A percentile compares a stretch with the other conserved stretches of the same genome.
Conservation (phyloP, 2,888 invertebrate species). For the Leucoptera coffeella region DNA sequence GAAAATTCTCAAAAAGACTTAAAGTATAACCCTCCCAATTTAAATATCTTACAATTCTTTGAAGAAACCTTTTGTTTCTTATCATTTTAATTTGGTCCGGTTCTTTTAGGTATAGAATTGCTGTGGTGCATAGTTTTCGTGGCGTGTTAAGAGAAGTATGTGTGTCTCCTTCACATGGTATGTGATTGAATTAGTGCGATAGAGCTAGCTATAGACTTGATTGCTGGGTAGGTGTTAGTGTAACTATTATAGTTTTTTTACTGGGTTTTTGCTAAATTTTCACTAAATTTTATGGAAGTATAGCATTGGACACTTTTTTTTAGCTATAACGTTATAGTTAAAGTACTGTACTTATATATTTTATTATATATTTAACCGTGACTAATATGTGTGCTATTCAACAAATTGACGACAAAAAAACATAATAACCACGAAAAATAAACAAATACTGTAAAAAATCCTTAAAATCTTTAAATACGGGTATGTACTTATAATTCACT, state of each 20-base stretch:
- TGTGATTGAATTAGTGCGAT: slow-evolving; percentile 28
- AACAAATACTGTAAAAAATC: too few species aligned
- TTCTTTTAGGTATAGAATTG: slow-evolving; percentile 10
- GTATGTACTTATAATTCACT: too few species aligned
- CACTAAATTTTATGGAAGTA: slow-evolving; percentile 37
- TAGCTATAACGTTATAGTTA: slow-evolving; percentile 19
- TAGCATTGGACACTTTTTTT: slow-evolving; percentile 40
- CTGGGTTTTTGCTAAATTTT: slow-evolving; percentile 54
- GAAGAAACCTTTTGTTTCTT: not conserved
- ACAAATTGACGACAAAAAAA: too few species aligned
- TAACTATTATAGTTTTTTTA: slow-evolving; percentile 51
- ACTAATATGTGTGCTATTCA: too few species aligned
- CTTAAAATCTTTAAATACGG: too few species aligned
- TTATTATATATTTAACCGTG: too few species aligned
- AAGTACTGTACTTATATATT: too few species aligned
- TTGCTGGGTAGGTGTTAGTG: slow-evolving; percentile 47
- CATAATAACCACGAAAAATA: too few species aligned
- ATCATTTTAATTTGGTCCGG: not conserved
- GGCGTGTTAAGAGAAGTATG: slow-evolving; percentile 8
- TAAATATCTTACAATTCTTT: too few species aligned
- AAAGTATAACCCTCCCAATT: too few species aligned
- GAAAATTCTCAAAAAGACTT: not conserved
- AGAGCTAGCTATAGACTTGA: slow-evolving; percentile 46
- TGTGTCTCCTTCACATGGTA: slow-evolving; percentile 20
- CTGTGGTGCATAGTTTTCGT: slow-evolving; percentile 22